Evolutionary conservation across 1,140 invertebrate genomes (phyloP).

Genomic region (Whitmania pigra): DNA sequence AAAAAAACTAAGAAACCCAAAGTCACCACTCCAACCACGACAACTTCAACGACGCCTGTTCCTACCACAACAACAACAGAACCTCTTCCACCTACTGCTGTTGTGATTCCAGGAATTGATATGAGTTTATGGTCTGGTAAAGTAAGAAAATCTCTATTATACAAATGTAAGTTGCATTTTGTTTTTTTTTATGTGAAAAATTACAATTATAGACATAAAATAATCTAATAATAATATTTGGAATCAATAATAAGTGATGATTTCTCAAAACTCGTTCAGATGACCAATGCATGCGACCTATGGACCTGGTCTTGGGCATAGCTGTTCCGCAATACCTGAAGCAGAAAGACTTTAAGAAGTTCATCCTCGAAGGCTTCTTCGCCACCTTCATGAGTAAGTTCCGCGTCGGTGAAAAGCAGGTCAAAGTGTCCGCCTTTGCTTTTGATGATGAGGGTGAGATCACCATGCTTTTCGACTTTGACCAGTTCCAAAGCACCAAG

Average conservation of each 20-base stretch:
- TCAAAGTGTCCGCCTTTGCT: background rate
- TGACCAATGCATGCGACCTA: background rate
- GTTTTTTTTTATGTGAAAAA: background rate
- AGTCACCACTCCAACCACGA: slow-evolving; percentile 1
- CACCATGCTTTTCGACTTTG: background rate
- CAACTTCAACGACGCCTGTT: background rate
- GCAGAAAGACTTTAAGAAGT: background rate
- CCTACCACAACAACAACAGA: background rate
- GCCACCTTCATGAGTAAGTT: background rate
- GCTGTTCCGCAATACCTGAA: background rate
- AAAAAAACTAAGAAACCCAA: slow-evolving; percentile 4
- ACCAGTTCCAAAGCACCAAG: background rate
- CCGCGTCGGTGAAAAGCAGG: background rate
- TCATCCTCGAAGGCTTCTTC: background rate
- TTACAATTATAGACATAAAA: background rate
- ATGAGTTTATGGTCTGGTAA: too few species aligned
- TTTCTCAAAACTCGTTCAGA: too few species aligned
- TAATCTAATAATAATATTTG: background rate
- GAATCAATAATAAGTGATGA: background rate
- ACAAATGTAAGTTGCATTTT: background rate
- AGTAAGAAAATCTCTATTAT: too few species aligned
- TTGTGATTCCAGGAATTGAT: too few species aligned
- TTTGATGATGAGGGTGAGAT: background rate
- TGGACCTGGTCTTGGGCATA: background rate
- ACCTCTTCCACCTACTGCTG: too few species aligned